Base-by-base conservation (phyloP, 2,113 vertebrate genomes). In the Neolamprologus falcicula region DNA sequence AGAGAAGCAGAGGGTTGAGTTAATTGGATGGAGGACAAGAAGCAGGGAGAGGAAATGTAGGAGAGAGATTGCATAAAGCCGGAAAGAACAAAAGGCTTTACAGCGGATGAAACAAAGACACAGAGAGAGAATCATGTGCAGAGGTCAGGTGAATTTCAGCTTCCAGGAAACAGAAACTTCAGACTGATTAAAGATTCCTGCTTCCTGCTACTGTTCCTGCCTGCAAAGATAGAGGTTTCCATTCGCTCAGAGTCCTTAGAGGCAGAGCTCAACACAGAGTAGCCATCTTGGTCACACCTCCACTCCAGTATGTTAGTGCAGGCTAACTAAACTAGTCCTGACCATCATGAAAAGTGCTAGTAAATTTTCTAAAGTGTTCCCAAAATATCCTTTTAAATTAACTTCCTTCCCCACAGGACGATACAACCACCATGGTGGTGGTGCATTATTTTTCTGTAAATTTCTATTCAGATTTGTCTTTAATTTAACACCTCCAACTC, bases 81-180 rank as follows among this genome's bases (percentile, higher is more conserved):
- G 4, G 71, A 31, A 50, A 31, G 73, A 85, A 76, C 80, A 90
- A 83, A 16, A n/a, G 42, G 28, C 53, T 53, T 80, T 5, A 57
- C 71, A 50, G 71, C 3, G 7, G 73, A 50, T 78, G 26, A 78
- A 78, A 78, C 71, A 33, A 13, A 31, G 37, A 90, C 47, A 45
- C n/a, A 82, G 26, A 80, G 61, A 3, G 21, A 31, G 21, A 21
- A 42, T 86, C 83, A 73, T 54, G 81, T 63, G 80, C 59, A 52
- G 82, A 50, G 80, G 85, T 89, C 87, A 71, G 82, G 55, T 85
- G 68, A 52, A 80, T 61, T 86, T 87, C 82, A 89, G 79, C 52
- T 73, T 87, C 68, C 83, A 91, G 83, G 90, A 87, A 89, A 79
- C 21, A 57, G 37, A 86, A 68, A 80, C 84, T 86, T 84, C 73